phyloP scores from a whole-genome alignment of 2,113 vertebrate species.

The Cathartes aura region DNA sequence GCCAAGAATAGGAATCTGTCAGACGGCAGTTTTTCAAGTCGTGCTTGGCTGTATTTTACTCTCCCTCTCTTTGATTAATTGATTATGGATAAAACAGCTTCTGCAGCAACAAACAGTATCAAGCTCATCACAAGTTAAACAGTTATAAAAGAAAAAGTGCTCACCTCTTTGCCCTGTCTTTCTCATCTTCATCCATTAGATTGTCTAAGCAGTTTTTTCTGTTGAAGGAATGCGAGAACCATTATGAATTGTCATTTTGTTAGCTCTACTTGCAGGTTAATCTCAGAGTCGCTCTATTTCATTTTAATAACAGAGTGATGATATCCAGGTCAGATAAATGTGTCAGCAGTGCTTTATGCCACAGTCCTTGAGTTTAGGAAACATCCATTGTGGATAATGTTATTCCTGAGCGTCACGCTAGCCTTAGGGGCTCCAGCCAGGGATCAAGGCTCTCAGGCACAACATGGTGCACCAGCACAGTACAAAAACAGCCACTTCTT shows the following conservation, averaged over 20 bases:
- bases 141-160: conserved; percentile 23
- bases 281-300: conserved; percentile 57
- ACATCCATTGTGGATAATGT: not conserved
- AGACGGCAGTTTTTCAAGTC: conserved; percentile 25
- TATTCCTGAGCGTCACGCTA: not conserved
- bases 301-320: conserved; percentile 46
- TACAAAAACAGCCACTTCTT: not conserved
- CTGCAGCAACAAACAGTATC: conserved; percentile 10
- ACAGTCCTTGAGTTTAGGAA: conserved; percentile 38
- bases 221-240: conserved; percentile 55
- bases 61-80: conserved; percentile 27
- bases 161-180: conserved; percentile 87
- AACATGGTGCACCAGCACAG: not conserved
- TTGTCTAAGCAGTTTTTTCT: conserved; percentile 81
- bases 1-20: not conserved
- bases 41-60: conserved; percentile 2
- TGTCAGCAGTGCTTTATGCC: conserved; percentile 48
- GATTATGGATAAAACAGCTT: conserved; percentile 20
- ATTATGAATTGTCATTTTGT: conserved; percentile 28
- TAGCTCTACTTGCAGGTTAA: conserved; percentile 34
- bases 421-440: not conserved
- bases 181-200: conserved; percentile 90
- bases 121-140: not conserved
- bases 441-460: not conserved
- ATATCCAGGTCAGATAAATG: conserved; percentile 60